Evolutionary conservation across 2,797 vertebrate species (phyloP).

Genomic region (Sandelia bainsii): DNA sequence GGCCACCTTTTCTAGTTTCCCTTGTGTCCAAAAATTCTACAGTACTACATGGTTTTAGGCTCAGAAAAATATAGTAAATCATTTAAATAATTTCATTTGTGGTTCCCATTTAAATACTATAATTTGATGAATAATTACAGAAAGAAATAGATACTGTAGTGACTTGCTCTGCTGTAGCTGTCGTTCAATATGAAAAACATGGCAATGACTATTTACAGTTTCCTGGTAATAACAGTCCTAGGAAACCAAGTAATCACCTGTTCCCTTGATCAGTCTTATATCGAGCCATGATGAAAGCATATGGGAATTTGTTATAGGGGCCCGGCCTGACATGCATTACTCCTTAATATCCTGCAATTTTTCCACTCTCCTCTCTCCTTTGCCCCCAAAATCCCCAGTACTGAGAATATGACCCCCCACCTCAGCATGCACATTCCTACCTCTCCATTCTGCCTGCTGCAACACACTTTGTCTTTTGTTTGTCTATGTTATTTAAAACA

Average conservation of each 20-base stretch:
- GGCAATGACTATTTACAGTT: conserved; percentile 77
- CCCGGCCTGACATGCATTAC: conserved; percentile 79
- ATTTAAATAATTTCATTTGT: conserved; percentile 36
- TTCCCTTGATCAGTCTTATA: conserved; percentile 82
- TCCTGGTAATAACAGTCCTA: conserved; percentile 76
- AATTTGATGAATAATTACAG: conserved; percentile 56
- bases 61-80: conserved; percentile 16
- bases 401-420: conserved; percentile 54
- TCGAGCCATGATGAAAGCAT: conserved; percentile 81
- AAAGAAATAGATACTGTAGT: conserved; percentile 60
- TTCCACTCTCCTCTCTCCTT: conserved; percentile 64
- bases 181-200: conserved; percentile 70
- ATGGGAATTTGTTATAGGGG: conserved; percentile 73
- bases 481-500: conserved; percentile 65
- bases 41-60: conserved; percentile 8
- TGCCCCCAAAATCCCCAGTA: conserved; percentile 61
- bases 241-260: conserved; percentile 77
- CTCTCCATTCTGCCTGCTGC: conserved; percentile 55
- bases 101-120: conserved; percentile 27
- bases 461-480: conserved; percentile 68
- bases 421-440: conserved; percentile 52
- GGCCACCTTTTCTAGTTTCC: conserved; percentile 10
- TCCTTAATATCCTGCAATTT: conserved; percentile 76
- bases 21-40: neutral
- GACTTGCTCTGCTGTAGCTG: conserved; percentile 45